These are phyloP conservation scores for Hemicordylus capensis DNA, from an alignment of 2,113 vertebrate species.

Conservation along the genomic window DNA sequence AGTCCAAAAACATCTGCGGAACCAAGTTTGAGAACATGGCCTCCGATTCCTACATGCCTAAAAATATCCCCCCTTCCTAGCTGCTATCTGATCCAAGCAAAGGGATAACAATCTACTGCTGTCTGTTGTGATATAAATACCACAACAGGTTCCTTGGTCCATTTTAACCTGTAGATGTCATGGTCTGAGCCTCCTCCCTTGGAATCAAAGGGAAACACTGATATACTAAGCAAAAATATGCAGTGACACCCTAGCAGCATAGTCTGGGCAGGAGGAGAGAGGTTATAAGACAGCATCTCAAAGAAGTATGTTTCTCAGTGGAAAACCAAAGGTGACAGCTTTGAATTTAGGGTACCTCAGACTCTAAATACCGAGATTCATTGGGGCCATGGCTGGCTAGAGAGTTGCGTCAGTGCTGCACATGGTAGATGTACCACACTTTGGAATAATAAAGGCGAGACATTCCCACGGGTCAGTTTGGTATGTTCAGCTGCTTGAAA, in stretches of 20 bases:
- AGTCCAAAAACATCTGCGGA: too few species aligned
- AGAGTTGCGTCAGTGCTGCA: not conserved
- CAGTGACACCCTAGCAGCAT: not conserved
- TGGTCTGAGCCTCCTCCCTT: not conserved
- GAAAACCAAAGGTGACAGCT: not conserved
- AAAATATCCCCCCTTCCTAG: not conserved
- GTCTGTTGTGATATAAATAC: not conserved
- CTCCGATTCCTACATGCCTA: too few species aligned
- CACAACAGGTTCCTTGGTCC: not conserved
- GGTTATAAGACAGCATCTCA: not conserved
- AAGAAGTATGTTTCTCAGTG: conserved; percentile 16
- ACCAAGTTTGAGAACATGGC: too few species aligned
- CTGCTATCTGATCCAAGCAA: not conserved
- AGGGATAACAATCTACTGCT: not conserved
- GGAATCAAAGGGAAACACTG: not conserved
- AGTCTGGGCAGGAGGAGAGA: too few species aligned
- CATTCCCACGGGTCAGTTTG: not conserved
- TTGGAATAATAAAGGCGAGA: rapidly evolving
- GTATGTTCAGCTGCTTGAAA: conserved; percentile 12
- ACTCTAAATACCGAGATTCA: conserved; percentile 6
- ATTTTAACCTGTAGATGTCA: not conserved
- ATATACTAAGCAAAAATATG: not conserved
- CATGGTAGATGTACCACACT: conserved; percentile 4
- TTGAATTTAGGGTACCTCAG: conserved; percentile 11
- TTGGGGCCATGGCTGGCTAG: not conserved